Evolutionary conservation across 2,888 invertebrate genomes (phyloP), one percentile per base, ranked within the genome.

Genomic region (Hedychridium roseum): DNA sequence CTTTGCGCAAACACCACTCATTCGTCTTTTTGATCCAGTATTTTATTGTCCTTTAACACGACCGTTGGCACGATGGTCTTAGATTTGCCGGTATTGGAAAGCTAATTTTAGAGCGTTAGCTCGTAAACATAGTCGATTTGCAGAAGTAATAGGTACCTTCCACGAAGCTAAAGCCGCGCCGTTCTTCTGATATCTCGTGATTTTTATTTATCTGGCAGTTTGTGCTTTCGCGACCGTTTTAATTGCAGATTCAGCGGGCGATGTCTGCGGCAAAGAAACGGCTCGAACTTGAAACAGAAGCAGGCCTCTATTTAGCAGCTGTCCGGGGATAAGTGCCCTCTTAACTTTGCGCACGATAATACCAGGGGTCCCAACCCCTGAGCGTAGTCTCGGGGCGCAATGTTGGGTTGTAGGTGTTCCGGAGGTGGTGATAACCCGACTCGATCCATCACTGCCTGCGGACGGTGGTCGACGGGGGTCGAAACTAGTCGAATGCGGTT

Each of bases 401-500:
- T 30, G 51, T 41, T 28, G 61, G 26, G 44, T 49, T 43, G 57
- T 48, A 54, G 55, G 61, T 72, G 69, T 70, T 71, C 70, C 67
- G 68, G 68, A 70, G 74, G 70, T 71, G 72, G 71, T 74, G 76
- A 77, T 76, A 77, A 76, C 73, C 67, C 65, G 62, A 60, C 69
- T 70, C 77, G 72, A 77, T 76, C 76, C 76, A 77, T 77, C 77
- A 76, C 75, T 76, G 76, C 76, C 74, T 62, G n/a, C 54, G 47
- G 55, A 58, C 60, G 57, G 55, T 43, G 55, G 53, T 52, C 54
- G 56, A 56, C 50, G 17, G 43, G 48, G 53, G 58, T 55, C 62
- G 54, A 60, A 42, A 37, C 41, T 48, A 40, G 52, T 54, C 42
- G 37, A 54, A 51, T 58, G 64, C 60, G 53, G 62, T 61, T 61